A percentile compares a stretch with the other conserved stretches of the same genome.
These are phyloP conservation scores for Atta colombica DNA, from an alignment of 1,140 invertebrate genomes.

Conservation along the genomic window DNA sequence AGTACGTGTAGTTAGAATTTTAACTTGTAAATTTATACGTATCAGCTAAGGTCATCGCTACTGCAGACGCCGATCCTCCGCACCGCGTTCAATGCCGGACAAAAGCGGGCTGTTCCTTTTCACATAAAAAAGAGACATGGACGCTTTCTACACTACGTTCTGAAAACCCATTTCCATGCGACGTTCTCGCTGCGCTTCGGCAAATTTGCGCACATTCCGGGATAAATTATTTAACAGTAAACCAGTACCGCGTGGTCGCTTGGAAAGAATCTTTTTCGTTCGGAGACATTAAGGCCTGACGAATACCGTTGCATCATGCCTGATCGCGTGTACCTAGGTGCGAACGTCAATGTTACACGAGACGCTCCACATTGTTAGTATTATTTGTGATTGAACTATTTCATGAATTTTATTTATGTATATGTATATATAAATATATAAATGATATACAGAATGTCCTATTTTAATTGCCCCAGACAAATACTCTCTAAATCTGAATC, in stretches of 20 bases:
- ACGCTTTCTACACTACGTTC: conserved; percentile 53
- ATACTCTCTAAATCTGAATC: no score
- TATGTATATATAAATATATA: no score
- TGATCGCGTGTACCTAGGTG: conserved; percentile 23
- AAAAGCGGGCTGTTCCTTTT: conserved; percentile 16
- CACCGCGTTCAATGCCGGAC: background rate
- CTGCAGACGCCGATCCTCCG: background rate
- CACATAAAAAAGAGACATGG: background rate
- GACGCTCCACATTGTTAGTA: no score
- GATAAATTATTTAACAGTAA: conserved; percentile 57
- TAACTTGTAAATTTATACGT: background rate
- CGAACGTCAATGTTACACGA: conserved; percentile 12
- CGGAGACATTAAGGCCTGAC: conserved; percentile 42
- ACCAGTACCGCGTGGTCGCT: conserved; percentile 35
- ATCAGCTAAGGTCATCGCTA: background rate
- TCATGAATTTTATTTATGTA: no score
- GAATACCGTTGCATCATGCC: conserved; percentile 30
- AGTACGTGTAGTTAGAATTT: background rate
- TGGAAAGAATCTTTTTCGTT: conserved; percentile 28
- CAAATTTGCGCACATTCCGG: conserved; percentile 46
- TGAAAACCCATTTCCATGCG: conserved; percentile 46
- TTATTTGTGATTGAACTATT: background rate
- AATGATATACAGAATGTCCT: no score
- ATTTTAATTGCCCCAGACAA: no score
- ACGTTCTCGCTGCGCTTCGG: conserved; percentile 48